These are phyloP conservation scores for Rhabdomys pumilio DNA, from an alignment of 2,797 vertebrate genomes.

Conservation along the genomic window DNA sequence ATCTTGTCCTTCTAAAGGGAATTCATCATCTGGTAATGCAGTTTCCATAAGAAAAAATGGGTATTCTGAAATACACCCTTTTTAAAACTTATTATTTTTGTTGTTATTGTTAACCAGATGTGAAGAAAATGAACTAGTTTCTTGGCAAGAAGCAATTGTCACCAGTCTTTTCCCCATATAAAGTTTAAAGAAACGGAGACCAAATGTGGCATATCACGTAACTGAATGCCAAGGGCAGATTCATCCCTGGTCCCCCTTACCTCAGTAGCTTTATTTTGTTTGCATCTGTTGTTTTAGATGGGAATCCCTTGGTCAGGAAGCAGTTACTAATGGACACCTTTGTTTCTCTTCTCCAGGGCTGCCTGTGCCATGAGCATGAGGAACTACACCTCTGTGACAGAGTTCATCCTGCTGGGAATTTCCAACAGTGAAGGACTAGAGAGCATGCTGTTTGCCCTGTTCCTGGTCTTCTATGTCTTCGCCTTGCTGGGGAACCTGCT, in stretches of 20 bases:
- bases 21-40: background rate
- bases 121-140: background rate
- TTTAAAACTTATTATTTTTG: background rate
- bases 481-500: slow-evolving; percentile 77
- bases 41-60: background rate
- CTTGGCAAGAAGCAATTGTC: background rate
- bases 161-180: background rate
- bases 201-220: background rate
- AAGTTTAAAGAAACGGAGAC: background rate
- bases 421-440: slow-evolving; percentile 49
- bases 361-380: background rate
- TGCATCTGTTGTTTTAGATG: background rate
- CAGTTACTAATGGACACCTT: background rate
- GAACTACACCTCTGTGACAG: background rate
- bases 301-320: background rate
- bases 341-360: background rate
- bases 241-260: background rate
- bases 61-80: background rate
- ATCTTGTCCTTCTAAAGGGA: background rate
- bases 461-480: slow-evolving; percentile 70
- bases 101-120: too few species aligned
- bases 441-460: slow-evolving; percentile 33
- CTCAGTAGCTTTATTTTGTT: too few species aligned
- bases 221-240: background rate
- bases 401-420: slow-evolving; percentile 71